These are phyloP conservation scores for Notarius lentiginosus DNA, from an alignment of 2,113 vertebrate species.

Conservation along the genomic window DNA sequence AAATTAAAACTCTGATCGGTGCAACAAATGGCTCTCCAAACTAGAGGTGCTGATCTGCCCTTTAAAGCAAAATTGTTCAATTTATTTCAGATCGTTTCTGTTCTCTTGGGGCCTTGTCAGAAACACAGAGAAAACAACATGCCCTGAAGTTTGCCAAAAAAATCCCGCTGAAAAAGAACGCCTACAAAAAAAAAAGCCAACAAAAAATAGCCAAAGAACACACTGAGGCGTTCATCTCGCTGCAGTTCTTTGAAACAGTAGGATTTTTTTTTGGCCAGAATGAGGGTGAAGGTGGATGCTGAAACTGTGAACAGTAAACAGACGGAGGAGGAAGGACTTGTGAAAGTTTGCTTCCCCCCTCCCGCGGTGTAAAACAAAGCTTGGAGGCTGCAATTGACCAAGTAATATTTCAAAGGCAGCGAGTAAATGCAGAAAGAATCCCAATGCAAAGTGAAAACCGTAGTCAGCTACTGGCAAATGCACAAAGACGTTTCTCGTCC, in stretches of 20 bases:
- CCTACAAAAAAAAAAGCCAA: neutral
- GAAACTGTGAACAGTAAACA: conserved; percentile 35
- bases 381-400: conserved; percentile 25
- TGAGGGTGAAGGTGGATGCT: conserved; percentile 13
- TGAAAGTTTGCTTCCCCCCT: neutral
- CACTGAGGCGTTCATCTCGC: neutral
- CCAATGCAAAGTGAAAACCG: conserved; percentile 25
- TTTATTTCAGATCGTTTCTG: conserved; percentile 41
- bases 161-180: neutral
- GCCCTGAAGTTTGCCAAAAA: neutral
- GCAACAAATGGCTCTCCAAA: conserved; percentile 65
- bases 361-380: neutral
- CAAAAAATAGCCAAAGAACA: neutral
- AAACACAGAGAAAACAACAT: conserved; percentile 5
- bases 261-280: neutral
- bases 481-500: conserved; percentile 30
- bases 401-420: conserved; percentile 16
- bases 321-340: neutral
- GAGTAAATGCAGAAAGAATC: conserved; percentile 32
- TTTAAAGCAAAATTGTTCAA: conserved; percentile 62
- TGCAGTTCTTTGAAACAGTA: neutral
- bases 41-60: conserved; percentile 60
- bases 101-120: conserved; percentile 25
- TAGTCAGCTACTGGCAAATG: conserved; percentile 30
- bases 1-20: conserved; percentile 73